phyloP scores from a whole-genome alignment of 2,888 invertebrate species.

The Drosophila cracens region DNA sequence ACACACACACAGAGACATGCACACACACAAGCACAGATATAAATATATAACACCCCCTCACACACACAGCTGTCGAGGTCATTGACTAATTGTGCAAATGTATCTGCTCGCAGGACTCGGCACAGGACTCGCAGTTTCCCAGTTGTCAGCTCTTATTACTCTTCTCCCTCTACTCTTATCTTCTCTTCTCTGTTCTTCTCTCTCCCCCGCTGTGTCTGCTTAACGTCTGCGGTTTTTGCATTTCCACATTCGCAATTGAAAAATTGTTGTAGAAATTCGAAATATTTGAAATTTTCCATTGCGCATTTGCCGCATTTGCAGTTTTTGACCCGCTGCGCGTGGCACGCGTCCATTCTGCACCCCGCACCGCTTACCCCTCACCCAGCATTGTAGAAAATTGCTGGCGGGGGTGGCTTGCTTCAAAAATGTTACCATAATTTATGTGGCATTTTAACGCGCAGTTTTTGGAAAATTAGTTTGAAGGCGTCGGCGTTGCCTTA shows the following conservation, averaged over 20 bases:
- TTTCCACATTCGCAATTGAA: constrained; percentile 36
- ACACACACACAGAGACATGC: constrained; percentile 17
- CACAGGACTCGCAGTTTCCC: constrained; percentile 13
- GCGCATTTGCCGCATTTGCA: constrained; percentile 36
- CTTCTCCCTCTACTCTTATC: background rate
- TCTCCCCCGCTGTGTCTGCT: constrained; percentile 28
- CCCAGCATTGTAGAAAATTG: rapidly evolving
- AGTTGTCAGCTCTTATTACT: constrained; percentile 13
- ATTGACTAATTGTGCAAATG: constrained; percentile 78
- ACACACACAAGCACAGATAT: constrained; percentile 16
- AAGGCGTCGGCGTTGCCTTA: constrained; percentile 39
- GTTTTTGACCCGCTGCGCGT: constrained; percentile 48
- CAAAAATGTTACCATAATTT: constrained; percentile 67
- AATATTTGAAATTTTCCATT: constrained; percentile 27
- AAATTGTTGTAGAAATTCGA: constrained; percentile 26
- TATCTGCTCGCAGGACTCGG: constrained; percentile 36
- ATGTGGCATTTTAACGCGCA: constrained; percentile 76
- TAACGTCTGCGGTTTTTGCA: constrained; percentile 54
- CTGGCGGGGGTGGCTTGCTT: constrained; percentile 49
- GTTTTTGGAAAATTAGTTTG: constrained; percentile 63
- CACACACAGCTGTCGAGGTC: constrained; percentile 64
- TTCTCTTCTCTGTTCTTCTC: constrained; percentile 15
- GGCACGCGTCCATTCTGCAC: constrained; percentile 39
- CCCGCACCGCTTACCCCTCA: background rate
- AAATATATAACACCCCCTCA: constrained; percentile 1